Evolutionary conservation across 2,888 invertebrate genomes (phyloP), one percentile per base, ranked within the genome.

Genomic region (Nudaria mundana): DNA sequence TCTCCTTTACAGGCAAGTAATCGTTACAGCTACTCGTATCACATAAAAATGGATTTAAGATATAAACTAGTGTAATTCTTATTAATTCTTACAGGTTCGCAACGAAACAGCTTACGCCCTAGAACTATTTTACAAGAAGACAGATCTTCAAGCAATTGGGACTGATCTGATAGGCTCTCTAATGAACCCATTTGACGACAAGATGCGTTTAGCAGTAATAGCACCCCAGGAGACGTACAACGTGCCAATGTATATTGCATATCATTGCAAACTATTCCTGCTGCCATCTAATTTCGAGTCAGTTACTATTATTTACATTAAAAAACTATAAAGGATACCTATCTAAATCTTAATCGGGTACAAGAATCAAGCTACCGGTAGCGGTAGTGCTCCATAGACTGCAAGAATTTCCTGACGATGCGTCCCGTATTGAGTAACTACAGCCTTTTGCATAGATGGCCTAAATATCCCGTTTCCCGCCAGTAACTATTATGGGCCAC

Each of bases 71-170:
- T n/a, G n/a, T n/a, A 10, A 12, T 5, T 12, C 3, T 12, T 7
- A 30, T 8, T 4, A 5, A 34, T 18, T 34, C 4, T 37, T 43
- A 5, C 59, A 94, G 93, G 89, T 95, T 34, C 90, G 91, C 57
- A 96, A 96, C 76, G 94, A 94, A 66, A 94, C 95, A 0, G 93
- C 93, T 0, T 93, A 94, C 68, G 91, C 94, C 0, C 73, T 96
- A 23, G 94, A 94, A 50, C 76, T 96, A 7, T 92, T 92, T 60
- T 95, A 95, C 76, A 92, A 93, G 63, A 94, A 93, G 52, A 91
- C 92, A 1, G 91, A 93, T 35, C 71, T 94, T 26, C 92, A 93
- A 67, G 90, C 92, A 13, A 72, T 93, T 13, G 92, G 92, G n/a
- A 82, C 91, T 2, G 91, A 90, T 25, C 87, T 91, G 4, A 87